A percentile compares a stretch with the other conserved stretches of the same genome.
Conservation (phyloP, 2,797 vertebrate species). For the Pogoniulus pusillus region DNA sequence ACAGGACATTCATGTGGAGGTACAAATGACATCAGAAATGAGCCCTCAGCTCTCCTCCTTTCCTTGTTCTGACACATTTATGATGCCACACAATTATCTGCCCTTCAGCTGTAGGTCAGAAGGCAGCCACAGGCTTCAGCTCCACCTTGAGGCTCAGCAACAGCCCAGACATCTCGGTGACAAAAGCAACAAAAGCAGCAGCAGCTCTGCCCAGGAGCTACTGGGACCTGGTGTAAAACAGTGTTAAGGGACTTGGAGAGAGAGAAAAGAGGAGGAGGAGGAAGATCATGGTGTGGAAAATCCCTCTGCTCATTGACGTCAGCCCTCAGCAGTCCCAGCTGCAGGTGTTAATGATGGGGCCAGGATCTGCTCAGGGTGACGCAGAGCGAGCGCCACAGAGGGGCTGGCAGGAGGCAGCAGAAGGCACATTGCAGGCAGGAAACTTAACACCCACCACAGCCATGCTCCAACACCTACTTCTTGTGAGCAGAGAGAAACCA, state of each 20-base stretch:
- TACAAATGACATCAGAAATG: neutral
- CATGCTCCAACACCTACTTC: neutral
- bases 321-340: neutral
- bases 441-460: neutral
- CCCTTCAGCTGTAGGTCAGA: neutral
- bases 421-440: neutral
- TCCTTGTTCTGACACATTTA: neutral
- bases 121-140: neutral
- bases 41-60: neutral
- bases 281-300: neutral
- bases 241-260: neutral
- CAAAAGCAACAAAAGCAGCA: neutral
- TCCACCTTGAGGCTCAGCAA: neutral
- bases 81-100: fast-evolving
- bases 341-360: neutral
- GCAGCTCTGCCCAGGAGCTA: neutral
- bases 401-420: neutral
- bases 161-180: neutral
- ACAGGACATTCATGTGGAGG: neutral
- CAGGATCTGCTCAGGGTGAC: neutral
- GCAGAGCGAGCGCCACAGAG: neutral
- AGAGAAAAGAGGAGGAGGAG: neutral
- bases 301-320: fast-evolving
- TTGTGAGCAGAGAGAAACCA: neutral
- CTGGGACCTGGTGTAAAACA: neutral